Conservation (phyloP, 2,797 vertebrate genomes). For the Anas acuta region DNA sequence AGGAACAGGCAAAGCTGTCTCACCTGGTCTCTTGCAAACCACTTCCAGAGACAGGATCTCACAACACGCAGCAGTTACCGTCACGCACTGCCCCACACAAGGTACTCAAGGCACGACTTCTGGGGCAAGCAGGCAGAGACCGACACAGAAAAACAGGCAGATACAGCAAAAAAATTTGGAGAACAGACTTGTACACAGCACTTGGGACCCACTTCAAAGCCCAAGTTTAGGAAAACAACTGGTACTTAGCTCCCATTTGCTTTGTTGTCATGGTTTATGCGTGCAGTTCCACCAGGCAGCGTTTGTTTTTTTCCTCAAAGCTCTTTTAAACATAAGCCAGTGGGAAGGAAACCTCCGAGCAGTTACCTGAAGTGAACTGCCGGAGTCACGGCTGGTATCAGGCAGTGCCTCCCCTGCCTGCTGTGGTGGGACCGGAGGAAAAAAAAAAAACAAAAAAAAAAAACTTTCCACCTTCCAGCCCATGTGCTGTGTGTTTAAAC, state of each 20-base stretch:
- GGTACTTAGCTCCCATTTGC: not conserved
- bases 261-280: not conserved
- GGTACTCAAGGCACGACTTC: fast-evolving
- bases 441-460: not conserved
- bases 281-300: not conserved
- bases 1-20: no score
- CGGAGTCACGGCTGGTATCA: not conserved
- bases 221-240: not conserved
- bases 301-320: not conserved
- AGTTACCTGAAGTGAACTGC: not conserved
- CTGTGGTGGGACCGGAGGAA: not conserved
- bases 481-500: constrained; percentile 2
- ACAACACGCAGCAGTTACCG: fast-evolving
- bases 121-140: fast-evolving
- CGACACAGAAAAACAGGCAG: fast-evolving
- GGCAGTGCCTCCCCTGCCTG: not conserved
- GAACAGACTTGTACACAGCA: not conserved
- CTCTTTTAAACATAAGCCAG: not conserved
- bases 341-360: not conserved
- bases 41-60: fast-evolving
- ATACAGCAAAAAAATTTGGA: not conserved
- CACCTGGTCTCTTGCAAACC: not conserved
- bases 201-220: not conserved
- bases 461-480: constrained; percentile 7
- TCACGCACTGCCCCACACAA: no score